Conservation (phyloP, 92 coral and sea anemone genomes). For the Ricordea florida region DNA sequence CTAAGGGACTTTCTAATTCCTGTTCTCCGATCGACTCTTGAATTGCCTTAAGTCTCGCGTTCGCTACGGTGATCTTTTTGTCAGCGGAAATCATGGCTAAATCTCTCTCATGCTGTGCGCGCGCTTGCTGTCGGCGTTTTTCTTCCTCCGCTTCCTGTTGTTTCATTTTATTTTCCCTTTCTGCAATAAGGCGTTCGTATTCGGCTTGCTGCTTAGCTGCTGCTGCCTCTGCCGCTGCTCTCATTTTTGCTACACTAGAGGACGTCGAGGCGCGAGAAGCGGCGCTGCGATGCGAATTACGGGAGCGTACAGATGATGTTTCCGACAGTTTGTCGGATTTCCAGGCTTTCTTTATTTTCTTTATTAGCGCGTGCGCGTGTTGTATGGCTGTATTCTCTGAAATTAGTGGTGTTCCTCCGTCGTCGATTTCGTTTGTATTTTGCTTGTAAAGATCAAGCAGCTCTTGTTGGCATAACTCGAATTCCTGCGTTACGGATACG, state of each 20-base stretch:
- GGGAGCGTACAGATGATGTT: not conserved
- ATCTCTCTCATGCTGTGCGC: constrained; percentile 22
- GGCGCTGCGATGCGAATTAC: not conserved
- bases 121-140: constrained; percentile 1
- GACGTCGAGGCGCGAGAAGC: not conserved
- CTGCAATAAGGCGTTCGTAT: constrained; percentile 21
- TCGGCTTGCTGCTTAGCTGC: constrained; percentile 38
- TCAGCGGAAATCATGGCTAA: constrained; percentile 16
- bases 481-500: too few species aligned
- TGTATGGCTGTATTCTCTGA: not conserved
- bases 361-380: not conserved
- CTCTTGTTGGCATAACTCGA: too few species aligned
- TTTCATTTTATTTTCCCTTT: constrained; percentile 1
- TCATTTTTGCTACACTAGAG: constrained; percentile 11
- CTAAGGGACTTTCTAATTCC: too few species aligned
- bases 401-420: not conserved
- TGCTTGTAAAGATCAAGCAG: not conserved
- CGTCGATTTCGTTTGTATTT: not conserved
- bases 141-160: constrained; percentile 30
- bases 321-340: not conserved
- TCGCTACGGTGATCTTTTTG: not conserved
- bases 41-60: constrained; percentile 7
- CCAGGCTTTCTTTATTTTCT: too few species aligned
- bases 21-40: constrained; percentile 5
- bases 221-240: constrained; percentile 15